phyloP scores from a whole-genome alignment of 2,797 vertebrate genomes.

The Macrochelys suwanniensis region DNA sequence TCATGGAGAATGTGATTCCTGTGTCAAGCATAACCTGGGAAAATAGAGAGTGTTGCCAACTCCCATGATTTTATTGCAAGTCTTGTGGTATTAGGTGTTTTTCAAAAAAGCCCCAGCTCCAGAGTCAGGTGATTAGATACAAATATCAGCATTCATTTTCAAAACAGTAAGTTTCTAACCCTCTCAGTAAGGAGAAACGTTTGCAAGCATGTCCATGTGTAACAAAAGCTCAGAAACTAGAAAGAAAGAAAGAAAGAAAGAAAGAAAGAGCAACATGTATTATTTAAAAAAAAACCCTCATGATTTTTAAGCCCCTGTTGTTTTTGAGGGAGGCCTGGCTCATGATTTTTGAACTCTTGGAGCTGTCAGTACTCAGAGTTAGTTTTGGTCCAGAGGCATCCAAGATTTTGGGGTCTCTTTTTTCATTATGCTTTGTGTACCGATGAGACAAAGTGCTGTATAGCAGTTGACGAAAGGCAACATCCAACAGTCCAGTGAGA shows the following conservation, averaged over 20 bases:
- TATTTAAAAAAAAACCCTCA: not conserved
- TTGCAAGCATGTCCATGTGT: not conserved
- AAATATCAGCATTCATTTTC: not conserved
- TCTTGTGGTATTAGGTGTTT: not conserved
- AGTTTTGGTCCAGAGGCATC: not conserved
- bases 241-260: not conserved
- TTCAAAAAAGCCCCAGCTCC: not conserved
- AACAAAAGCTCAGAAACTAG: not conserved
- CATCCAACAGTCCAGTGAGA: too few relatives aligned
- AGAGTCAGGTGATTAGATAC: not conserved
- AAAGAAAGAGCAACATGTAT: not conserved
- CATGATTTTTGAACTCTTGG: not conserved
- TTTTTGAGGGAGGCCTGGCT: not conserved
- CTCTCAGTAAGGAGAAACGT: not conserved
- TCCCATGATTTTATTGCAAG: not conserved
- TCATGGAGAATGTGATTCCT: not conserved
- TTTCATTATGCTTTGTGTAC: not conserved
- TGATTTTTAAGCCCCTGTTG: not conserved
- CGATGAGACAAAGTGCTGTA: not conserved
- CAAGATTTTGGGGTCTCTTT: not conserved
- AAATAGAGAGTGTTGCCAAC: not conserved
- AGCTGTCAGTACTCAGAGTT: not conserved
- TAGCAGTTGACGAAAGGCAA: not conserved
- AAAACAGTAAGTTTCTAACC: not conserved
- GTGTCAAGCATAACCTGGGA: not conserved